Conservation (phyloP, 2,113 vertebrate species). For the Bettongia penicillata region DNA sequence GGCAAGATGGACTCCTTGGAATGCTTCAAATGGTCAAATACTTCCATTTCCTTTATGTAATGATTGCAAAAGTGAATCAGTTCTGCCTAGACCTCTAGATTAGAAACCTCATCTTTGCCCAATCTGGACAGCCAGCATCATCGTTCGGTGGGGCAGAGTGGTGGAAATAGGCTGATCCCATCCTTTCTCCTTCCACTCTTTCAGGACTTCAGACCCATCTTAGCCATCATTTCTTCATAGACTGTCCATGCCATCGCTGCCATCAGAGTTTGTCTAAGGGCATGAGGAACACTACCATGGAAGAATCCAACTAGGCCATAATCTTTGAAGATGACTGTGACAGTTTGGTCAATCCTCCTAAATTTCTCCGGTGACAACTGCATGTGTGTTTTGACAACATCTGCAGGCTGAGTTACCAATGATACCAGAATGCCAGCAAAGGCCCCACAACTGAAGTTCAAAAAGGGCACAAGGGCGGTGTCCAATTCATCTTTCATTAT, state of each 20-base stretch:
- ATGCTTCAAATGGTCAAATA: fast-evolving
- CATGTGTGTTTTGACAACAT: constrained; percentile 95
- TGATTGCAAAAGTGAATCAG: constrained; percentile 3
- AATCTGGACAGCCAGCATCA: background rate
- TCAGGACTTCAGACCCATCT: constrained; percentile 97
- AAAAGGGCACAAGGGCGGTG: constrained; percentile 82
- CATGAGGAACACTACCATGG: constrained; percentile 91
- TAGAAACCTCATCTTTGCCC: constrained; percentile 17
- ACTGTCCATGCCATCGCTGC: constrained; percentile 99
- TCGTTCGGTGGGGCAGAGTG: background rate
- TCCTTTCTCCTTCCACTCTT: background rate
- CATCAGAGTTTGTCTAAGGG: constrained; percentile 95
- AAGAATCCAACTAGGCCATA: constrained; percentile 93
- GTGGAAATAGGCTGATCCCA: background rate
- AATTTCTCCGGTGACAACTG: constrained; percentile 89
- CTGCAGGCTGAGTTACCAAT: constrained; percentile 93
- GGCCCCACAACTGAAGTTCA: constrained; percentile 92
- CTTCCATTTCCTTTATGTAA: constrained; percentile 27
- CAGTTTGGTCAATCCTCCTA: constrained; percentile 84
- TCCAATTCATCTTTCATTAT: constrained; percentile 86
- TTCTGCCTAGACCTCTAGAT: constrained; percentile 23
- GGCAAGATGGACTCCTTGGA: constrained; percentile 41
- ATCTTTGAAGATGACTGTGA: constrained; percentile 87
- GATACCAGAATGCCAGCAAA: constrained; percentile 93
- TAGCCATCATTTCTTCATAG: constrained; percentile 97